Conservation (phyloP, 2,113 vertebrate species). For the Nycticryphes semicollaris region DNA sequence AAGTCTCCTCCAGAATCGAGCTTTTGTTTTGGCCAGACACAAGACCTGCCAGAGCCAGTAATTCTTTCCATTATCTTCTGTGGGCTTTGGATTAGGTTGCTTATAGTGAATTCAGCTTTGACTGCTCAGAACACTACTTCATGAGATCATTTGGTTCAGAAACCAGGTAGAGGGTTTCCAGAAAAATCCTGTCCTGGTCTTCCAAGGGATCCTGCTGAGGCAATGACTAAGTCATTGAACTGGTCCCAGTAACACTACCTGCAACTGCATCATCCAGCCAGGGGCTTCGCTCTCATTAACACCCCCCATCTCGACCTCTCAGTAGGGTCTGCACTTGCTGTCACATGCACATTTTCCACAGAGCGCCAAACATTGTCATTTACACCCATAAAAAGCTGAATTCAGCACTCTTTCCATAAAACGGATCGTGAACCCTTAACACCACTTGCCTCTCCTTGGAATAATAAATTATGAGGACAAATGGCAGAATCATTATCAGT, state of each 20-base stretch:
- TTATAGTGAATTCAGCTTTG: not conserved
- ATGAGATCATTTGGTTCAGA: not conserved
- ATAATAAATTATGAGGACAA: constrained; percentile 72
- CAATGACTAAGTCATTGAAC: not conserved
- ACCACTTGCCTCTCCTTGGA: constrained; percentile 65
- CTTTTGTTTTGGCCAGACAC: not conserved
- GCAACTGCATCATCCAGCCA: not conserved
- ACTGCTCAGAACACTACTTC: not conserved
- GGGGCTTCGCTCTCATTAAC: not conserved
- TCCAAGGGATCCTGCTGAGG: not conserved
- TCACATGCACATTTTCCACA: not conserved
- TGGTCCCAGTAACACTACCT: not conserved
- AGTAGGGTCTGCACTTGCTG: not conserved
- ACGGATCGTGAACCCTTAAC: constrained; percentile 64
- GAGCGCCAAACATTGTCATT: constrained; percentile 52
- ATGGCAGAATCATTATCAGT: constrained; percentile 73
- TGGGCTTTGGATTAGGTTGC: not conserved
- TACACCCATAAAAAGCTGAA: constrained; percentile 62
- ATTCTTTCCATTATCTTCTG: not conserved
- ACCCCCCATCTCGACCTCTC: not conserved
- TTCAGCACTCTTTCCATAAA: constrained; percentile 66
- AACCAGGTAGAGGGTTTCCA: not conserved
- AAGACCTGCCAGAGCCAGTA: not conserved
- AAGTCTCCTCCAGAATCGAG: not conserved
- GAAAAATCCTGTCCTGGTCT: not conserved